Evolutionary conservation across 2,797 vertebrate genomes (phyloP).

Genomic region (Neostethus bicornis): DNA sequence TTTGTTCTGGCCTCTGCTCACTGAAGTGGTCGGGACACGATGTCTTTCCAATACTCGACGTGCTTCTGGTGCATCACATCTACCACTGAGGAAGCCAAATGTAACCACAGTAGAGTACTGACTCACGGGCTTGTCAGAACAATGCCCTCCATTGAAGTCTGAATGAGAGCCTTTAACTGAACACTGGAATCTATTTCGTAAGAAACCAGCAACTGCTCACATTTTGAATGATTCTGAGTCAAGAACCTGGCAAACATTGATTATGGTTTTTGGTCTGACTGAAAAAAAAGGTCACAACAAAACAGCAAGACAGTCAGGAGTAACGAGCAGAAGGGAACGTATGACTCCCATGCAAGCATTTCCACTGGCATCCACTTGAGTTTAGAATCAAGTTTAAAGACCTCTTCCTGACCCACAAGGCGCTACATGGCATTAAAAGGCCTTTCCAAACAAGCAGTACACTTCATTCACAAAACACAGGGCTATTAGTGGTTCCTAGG

Average conservation of each 20-base stretch:
- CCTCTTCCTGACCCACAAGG: no score
- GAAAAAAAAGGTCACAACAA: no score
- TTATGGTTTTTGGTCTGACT: slow-evolving; percentile 32
- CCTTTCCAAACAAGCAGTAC: no score
- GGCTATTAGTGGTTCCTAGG: no score
- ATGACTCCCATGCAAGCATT: no score
- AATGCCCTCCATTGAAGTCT: slow-evolving; percentile 78
- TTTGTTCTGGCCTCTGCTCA: slow-evolving; percentile 38
- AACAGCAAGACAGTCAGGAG: no score
- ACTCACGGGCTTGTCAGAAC: slow-evolving; percentile 71
- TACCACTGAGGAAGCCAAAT: slow-evolving; percentile 67
- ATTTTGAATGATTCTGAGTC: slow-evolving; percentile 23
- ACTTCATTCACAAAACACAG: no score
- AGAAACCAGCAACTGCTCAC: slow-evolving; percentile 56
- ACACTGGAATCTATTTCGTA: slow-evolving; percentile 73
- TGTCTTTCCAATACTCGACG: slow-evolving; percentile 61
- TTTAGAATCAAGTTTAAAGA: no score
- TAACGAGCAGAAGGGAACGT: no score
- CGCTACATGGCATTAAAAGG: no score
- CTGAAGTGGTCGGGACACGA: slow-evolving; percentile 44
- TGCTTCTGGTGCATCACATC: slow-evolving; percentile 70
- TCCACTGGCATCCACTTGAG: no score
- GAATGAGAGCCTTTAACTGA: slow-evolving; percentile 61
- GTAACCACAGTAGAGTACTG: slow-evolving; percentile 62
- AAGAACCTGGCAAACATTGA: slow-evolving; percentile 47